Evolutionary conservation across 2,113 vertebrate genomes (phyloP).

Genomic region (Sminthopsis crassicaudata): DNA sequence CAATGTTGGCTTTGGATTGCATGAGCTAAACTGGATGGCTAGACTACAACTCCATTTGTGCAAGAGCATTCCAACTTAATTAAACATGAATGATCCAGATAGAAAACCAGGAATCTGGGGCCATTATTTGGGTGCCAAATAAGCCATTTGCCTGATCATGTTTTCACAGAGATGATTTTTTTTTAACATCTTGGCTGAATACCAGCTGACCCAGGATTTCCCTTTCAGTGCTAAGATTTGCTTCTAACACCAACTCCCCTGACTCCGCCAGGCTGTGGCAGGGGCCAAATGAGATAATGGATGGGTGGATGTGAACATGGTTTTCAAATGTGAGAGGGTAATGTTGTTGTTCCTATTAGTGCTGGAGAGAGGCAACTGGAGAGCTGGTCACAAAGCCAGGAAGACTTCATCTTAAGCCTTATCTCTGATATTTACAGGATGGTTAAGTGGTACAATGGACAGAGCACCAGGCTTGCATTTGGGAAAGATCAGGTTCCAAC

Average conservation of each 20-base stretch:
- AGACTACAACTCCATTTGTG: background rate
- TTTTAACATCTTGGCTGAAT: background rate
- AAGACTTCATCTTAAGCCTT: background rate
- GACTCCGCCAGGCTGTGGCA: background rate
- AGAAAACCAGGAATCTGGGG: background rate
- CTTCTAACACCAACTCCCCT: background rate
- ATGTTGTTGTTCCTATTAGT: background rate
- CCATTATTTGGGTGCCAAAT: background rate
- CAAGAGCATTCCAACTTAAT: background rate
- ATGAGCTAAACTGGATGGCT: background rate
- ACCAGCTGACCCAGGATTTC: background rate
- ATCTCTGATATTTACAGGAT: background rate
- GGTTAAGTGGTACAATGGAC: background rate
- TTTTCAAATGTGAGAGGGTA: background rate
- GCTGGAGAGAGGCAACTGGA: background rate
- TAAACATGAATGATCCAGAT: background rate
- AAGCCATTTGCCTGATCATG: background rate
- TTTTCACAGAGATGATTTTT: background rate
- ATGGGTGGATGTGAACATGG: background rate
- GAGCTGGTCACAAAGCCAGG: background rate
- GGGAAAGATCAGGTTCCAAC: background rate
- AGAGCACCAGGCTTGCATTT: background rate
- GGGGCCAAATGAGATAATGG: background rate
- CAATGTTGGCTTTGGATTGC: background rate
- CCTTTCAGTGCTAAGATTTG: background rate